Evolutionary conservation across 2,888 invertebrate species (phyloP).

Genomic region (Spodoptera picta): DNA sequence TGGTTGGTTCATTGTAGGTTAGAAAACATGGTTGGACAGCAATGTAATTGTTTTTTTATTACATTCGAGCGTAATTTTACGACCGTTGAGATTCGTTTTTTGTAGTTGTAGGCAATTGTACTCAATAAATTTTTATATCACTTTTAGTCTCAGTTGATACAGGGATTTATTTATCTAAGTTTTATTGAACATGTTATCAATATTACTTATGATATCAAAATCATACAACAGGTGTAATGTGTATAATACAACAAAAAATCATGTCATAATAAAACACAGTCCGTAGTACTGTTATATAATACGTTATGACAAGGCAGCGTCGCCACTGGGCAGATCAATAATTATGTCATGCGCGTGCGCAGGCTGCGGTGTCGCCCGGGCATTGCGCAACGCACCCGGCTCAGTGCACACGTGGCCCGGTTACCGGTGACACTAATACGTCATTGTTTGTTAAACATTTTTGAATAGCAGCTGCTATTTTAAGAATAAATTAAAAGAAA

Average conservation of each 20-base stretch:
- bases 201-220: background rate
- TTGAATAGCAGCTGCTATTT: background rate
- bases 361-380: constrained; percentile 65
- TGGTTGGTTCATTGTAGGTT: constrained; percentile 16
- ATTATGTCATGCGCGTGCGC: constrained; percentile 70
- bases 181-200: too few relatives aligned
- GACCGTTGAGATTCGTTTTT: background rate
- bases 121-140: background rate
- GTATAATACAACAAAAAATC: constrained; percentile 5
- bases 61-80: constrained; percentile 7
- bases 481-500: background rate
- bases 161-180: too few relatives aligned
- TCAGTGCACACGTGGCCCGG: constrained; percentile 62
- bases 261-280: constrained; percentile 32
- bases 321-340: constrained; percentile 55
- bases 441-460: constrained; percentile 19
- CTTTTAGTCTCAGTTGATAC: too few relatives aligned
- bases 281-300: constrained; percentile 57
- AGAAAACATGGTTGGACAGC: constrained; percentile 10
- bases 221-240: background rate
- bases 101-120: background rate
- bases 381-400: constrained; percentile 66
- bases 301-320: constrained; percentile 65
- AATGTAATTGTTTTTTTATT: constrained; percentile 8
- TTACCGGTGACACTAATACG: constrained; percentile 63